These are phyloP conservation scores for Lonchura striata DNA, from an alignment of 2,113 vertebrate genomes.

Conservation along the genomic window DNA sequence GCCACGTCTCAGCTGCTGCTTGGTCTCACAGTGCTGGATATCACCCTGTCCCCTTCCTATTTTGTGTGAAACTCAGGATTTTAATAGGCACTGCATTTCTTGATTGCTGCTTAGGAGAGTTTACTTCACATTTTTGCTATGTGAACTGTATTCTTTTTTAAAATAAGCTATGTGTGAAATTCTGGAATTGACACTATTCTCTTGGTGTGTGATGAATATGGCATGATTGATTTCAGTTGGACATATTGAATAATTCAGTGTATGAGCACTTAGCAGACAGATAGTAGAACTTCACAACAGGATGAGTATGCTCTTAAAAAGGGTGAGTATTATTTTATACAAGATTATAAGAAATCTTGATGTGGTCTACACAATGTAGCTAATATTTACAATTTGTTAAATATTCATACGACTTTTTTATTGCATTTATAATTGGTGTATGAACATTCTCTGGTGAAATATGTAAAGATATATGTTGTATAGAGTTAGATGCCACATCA, in stretches of 20 bases:
- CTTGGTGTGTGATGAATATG: not conserved
- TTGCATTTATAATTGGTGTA: not conserved
- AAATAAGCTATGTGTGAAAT: not conserved
- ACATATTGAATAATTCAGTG: not conserved
- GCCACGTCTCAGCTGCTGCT: rapidly evolving
- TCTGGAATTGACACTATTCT: not conserved
- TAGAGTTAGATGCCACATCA: not conserved
- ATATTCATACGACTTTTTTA: not conserved
- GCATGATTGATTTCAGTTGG: not conserved
- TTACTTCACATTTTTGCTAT: not conserved
- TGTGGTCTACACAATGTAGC: not conserved
- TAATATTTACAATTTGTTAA: not conserved
- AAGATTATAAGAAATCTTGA: not conserved
- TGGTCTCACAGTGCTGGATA: not conserved
- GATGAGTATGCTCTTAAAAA: not conserved
- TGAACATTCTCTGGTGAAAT: not conserved
- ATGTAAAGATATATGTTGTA: not conserved
- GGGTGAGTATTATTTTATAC: not conserved
- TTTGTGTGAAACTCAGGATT: not conserved
- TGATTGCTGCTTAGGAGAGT: not conserved
- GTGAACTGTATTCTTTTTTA: not conserved
- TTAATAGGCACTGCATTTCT: not conserved
- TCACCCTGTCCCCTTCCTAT: not conserved
- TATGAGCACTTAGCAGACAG: not conserved
- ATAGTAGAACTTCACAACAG: not conserved